Conservation (phyloP, 1,140 invertebrate genomes). For the Solen grandis region DNA sequence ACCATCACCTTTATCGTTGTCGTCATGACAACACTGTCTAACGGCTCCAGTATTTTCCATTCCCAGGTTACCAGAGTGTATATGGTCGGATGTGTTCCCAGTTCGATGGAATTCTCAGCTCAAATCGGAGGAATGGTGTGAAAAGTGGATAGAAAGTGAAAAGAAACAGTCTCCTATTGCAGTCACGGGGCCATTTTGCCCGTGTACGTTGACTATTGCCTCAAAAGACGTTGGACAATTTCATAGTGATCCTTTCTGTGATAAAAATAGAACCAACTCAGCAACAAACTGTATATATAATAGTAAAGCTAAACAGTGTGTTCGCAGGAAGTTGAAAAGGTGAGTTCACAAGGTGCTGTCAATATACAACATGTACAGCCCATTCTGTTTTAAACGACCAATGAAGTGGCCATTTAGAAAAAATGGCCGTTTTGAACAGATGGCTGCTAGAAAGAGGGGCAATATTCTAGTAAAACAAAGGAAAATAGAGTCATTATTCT, state of each 20-base stretch:
- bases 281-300: constrained; percentile 70
- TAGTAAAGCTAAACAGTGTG: constrained; percentile 63
- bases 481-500: too few relatives aligned
- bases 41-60: too few relatives aligned
- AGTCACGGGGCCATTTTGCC: constrained; percentile 60
- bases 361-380: too few relatives aligned
- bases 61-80: constrained; percentile 58
- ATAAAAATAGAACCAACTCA: constrained; percentile 25
- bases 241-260: constrained; percentile 70
- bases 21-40: too few relatives aligned
- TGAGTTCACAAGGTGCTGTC: constrained; percentile 42
- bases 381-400: too few relatives aligned
- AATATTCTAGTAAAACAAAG: too few relatives aligned
- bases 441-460: too few relatives aligned
- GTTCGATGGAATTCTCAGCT: constrained; percentile 55
- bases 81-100: constrained; percentile 77
- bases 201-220: constrained; percentile 68
- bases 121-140: constrained; percentile 63
- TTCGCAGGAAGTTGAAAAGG: constrained; percentile 61
- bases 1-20: too few relatives aligned
- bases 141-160: constrained; percentile 63
- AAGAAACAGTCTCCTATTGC: constrained; percentile 17
- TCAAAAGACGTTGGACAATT: constrained; percentile 70
- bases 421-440: too few relatives aligned
- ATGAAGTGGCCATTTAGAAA: too few relatives aligned